Base-by-base conservation (phyloP, 2,888 invertebrate species). In the Teleiodes luculella region DNA sequence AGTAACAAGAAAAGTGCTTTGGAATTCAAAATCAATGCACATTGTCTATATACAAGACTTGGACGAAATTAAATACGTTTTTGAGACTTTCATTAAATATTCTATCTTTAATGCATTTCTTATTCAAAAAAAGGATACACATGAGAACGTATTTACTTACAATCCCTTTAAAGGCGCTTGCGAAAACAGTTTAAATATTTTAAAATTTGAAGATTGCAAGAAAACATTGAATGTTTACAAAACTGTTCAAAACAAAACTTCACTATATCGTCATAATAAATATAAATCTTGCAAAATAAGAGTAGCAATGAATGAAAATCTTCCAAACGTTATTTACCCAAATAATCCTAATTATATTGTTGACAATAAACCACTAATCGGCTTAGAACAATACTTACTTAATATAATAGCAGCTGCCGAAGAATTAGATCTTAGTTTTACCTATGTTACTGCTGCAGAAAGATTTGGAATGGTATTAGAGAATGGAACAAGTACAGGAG, bases 1-100 rank as follows among this genome's bases (percentile, higher is more conserved):
- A 13, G 16, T 56, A 3, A 55, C 43, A 14, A 56, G 41, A 24
- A 60, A 62, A 39, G 41, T 56, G 7, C 16, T 54, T 7, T 65
- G 63, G 65, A 60, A 62, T 28, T 59, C 65, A 7, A 39, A 24
- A 18, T 60, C 53, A 37, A 55, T 53, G 43, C 61, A 60, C 45
- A 55, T 65, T 10, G 41, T 60, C 10, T 24, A 39, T 10, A 55
- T 53, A 13, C 24, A 35, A 14, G 35, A 56, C 13, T 20, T 54
- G 2, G 14, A 43, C 3, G 13, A 48, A 11, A 39, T 33, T 8
- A 3, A 24, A 24, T 7, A 53, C 8, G 10, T 53, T 11, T 53
- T 53, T 16, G 31, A 37, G 18, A 5, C 50, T 24, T 46, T 56
- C 18, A 14, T 46, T 10, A 20, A 39, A 13, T 30, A 53, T 35